Conservation (phyloP, 64 coral and sea anemone species). For the Orbicella faveolata region DNA sequence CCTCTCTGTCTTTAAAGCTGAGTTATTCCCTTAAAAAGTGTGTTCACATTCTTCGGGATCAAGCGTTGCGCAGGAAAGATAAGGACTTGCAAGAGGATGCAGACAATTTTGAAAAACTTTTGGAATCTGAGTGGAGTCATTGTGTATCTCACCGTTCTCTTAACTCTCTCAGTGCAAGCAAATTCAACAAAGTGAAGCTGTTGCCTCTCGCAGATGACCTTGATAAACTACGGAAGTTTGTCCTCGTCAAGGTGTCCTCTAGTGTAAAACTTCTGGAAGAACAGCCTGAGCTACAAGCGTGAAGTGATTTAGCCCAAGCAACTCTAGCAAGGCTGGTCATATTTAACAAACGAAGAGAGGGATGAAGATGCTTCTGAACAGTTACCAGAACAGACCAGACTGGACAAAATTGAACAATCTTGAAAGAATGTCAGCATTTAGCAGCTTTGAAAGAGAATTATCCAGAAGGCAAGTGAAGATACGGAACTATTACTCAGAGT, state of each 20-base stretch:
- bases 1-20: slow-evolving; percentile 49
- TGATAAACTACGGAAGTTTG: slow-evolving; percentile 2
- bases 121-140: slow-evolving; percentile 47
- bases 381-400: slow-evolving; percentile 29
- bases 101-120: slow-evolving; percentile 48
- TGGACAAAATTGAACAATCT: slow-evolving; percentile 12
- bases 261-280: neutral
- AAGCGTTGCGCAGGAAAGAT: slow-evolving; percentile 41
- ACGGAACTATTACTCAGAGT: neutral
- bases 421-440: slow-evolving; percentile 5
- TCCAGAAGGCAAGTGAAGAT: slow-evolving; percentile 22
- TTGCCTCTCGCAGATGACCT: slow-evolving; percentile 56
- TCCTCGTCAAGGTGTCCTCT: slow-evolving; percentile 27
- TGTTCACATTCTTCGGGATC: slow-evolving; percentile 10
- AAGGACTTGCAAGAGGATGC: slow-evolving; percentile 36
- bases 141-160: slow-evolving; percentile 48
- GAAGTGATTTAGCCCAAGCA: slow-evolving; percentile 41
- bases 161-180: neutral
- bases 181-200: slow-evolving; percentile 39
- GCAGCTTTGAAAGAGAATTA: slow-evolving; percentile 24
- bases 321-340: slow-evolving; percentile 56
- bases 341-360: slow-evolving; percentile 59
- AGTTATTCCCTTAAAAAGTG: slow-evolving; percentile 61
- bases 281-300: slow-evolving; percentile 6
- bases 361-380: slow-evolving; percentile 43